Evolutionary conservation across 2,797 vertebrate species (phyloP).

Genomic region (Momotus momota): DNA sequence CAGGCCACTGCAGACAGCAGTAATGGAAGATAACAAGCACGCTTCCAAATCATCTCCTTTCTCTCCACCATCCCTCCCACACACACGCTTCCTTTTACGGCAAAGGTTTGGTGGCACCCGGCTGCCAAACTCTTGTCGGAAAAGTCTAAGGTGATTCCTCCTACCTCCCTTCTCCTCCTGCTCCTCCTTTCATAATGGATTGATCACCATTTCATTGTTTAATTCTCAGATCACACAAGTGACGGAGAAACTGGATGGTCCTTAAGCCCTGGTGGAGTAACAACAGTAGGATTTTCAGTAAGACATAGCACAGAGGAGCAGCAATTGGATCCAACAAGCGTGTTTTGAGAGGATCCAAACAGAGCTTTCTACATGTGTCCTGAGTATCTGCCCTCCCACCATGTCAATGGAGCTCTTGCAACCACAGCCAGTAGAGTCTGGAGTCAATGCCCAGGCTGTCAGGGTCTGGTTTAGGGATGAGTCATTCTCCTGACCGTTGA

Average conservation of each 20-base stretch:
- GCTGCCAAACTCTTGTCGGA: not conserved
- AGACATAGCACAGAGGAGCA: not conserved
- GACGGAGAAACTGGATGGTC: not conserved
- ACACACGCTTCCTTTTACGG: not conserved
- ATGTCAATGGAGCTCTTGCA: not conserved
- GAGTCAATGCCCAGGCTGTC: not conserved
- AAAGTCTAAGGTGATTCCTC: not conserved
- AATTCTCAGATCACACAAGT: not conserved
- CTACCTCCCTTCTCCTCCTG: not conserved
- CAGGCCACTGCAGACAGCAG: slow-evolving; percentile 60
- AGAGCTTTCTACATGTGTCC: not conserved
- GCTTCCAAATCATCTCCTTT: not conserved
- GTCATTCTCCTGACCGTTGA: not conserved
- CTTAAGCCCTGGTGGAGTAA: not conserved
- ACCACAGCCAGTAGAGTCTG: not conserved
- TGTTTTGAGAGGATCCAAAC: not conserved
- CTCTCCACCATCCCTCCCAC: not conserved
- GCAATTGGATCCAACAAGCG: not conserved
- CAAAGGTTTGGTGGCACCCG: not conserved
- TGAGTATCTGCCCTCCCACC: not conserved
- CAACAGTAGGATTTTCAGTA: not conserved
- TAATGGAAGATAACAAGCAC: not conserved
- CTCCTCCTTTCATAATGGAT: not conserved
- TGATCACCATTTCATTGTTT: not conserved
- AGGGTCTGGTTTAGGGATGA: not conserved